These are phyloP conservation scores for Petromus typicus DNA, from an alignment of 2,113 vertebrate species.

Conservation along the genomic window DNA sequence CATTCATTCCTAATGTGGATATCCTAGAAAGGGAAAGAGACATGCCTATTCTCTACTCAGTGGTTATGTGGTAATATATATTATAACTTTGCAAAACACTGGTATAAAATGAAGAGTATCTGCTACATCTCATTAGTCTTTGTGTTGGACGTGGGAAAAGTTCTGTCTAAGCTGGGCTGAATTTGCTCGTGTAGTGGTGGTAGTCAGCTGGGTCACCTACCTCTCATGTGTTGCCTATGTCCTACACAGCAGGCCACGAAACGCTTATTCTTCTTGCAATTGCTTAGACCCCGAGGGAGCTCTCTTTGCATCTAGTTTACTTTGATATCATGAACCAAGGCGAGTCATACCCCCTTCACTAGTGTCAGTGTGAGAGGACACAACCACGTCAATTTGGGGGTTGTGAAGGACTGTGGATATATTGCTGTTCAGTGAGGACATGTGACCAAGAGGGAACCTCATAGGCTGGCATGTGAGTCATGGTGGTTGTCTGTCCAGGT, in stretches of 20 bases:
- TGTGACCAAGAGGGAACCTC: background rate
- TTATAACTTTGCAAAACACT: constrained; percentile 5
- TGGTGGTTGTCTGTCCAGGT: background rate
- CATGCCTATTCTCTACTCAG: background rate
- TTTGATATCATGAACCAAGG: background rate
- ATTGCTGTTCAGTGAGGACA: background rate
- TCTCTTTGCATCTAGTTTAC: background rate
- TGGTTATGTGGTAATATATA: background rate
- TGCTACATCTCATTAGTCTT: background rate
- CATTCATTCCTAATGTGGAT: background rate
- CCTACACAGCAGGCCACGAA: background rate
- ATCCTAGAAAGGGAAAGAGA: background rate
- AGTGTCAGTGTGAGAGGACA: background rate
- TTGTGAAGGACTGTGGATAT: background rate
- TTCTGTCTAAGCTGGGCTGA: background rate
- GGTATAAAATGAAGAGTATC: background rate
- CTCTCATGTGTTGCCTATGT: background rate
- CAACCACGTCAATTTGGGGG: background rate
- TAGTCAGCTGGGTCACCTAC: background rate
- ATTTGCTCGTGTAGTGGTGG: background rate
- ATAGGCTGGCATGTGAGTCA: background rate
- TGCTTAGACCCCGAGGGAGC: background rate
- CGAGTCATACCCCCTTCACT: background rate
- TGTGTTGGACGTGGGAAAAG: background rate
- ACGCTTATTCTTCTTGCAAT: background rate